Percentiles rank a stretch among this genome's conserved stretches.
Conservation (phyloP, 2,888 invertebrate species). For the Cynaeus angustus region DNA sequence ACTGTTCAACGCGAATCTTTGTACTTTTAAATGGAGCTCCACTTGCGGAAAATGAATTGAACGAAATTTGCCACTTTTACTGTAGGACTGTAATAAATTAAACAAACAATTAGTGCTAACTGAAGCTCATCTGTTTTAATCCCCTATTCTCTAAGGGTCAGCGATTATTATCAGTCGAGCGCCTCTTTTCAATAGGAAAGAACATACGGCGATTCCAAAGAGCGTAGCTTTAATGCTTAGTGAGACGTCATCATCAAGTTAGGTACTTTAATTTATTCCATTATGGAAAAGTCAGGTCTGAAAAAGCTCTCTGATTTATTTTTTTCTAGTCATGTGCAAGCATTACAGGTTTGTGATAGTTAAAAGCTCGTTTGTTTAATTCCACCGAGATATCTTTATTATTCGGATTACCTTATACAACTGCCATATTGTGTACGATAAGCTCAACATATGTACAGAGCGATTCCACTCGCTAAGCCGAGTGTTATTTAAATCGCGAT, state of each 20-base stretch:
- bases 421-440: slow-evolving; percentile 45
- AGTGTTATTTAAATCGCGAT: slow-evolving; percentile 42
- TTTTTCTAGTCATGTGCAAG: too few species aligned
- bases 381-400: slow-evolving; percentile 23
- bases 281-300: background rate
- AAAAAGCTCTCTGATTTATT: background rate
- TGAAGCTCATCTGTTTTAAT: slow-evolving; percentile 48
- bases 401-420: slow-evolving; percentile 34
- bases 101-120: slow-evolving; percentile 52
- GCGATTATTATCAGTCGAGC: slow-evolving; percentile 56
- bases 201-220: slow-evolving; percentile 58
- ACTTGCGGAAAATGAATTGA: slow-evolving; percentile 16
- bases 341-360: too few species aligned
- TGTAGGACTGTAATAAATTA: slow-evolving; percentile 38
- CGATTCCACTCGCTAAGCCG: slow-evolving; percentile 10
- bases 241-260: slow-evolving; percentile 42
- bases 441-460: slow-evolving; percentile 33
- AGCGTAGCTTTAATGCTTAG: slow-evolving; percentile 31
- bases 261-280: slow-evolving; percentile 31
- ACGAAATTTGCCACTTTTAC: slow-evolving; percentile 8
- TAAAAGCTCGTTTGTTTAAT: too few species aligned
- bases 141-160: slow-evolving; percentile 51
- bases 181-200: slow-evolving; percentile 59
- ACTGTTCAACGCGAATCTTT: slow-evolving; percentile 55
- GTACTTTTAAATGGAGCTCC: slow-evolving; percentile 30